A percentile compares a stretch with the other conserved stretches of the same genome.
Conservation (phyloP, 2,113 vertebrate species). For the human region GRCh38 chr11:87512001-87512500, state of each 20-base stretch:
- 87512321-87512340: not conserved
- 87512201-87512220: not conserved
- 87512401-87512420: not conserved
- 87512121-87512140: not conserved
- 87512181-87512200: not conserved
- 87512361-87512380: not conserved
- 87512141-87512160: not conserved
- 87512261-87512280: not conserved
- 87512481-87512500: not conserved
- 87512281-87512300: not conserved
- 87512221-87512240: not conserved
- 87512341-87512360: not conserved
- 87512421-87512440: not conserved
- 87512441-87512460: not conserved
- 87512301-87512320: not conserved
- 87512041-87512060: not conserved
- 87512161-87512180: not conserved
- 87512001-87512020: not conserved
- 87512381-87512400: not conserved
- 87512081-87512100: not conserved
- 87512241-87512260: not conserved
- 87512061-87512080: not conserved
- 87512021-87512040: not conserved
- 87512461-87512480: not conserved
- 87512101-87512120: not conserved